Percentiles rank a stretch among this genome's conserved stretches.
These are phyloP conservation scores for Sturnus vulgaris DNA, from an alignment of 2,113 vertebrate genomes.

Conservation along the genomic window DNA sequence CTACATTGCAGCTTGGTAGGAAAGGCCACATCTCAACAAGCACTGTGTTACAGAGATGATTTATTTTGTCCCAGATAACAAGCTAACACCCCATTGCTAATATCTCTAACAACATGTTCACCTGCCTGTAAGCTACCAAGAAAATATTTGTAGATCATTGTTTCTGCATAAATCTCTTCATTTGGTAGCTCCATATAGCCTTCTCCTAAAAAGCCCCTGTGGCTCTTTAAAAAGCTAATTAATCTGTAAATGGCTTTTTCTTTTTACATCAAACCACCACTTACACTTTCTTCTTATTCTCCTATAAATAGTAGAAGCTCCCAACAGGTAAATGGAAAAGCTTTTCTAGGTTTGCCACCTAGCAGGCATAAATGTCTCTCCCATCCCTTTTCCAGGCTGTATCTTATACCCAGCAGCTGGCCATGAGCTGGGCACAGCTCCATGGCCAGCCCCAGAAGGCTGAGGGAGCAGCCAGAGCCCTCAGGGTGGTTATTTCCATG, in stretches of 20 bases:
- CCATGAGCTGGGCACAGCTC: not conserved
- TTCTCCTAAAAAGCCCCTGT: not conserved
- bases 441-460: not conserved
- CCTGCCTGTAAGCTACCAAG: not conserved
- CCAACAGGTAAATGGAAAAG: not conserved
- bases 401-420: not conserved
- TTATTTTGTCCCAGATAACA: not conserved
- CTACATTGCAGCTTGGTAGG: not conserved
- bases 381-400: not conserved
- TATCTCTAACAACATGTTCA: not conserved
- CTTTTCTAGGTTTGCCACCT: not conserved
- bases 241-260: not conserved
- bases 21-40: not conserved
- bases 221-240: constrained; percentile 8
- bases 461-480: not conserved
- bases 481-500: accelerated
- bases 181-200: not conserved
- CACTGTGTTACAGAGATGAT: not conserved
- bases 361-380: not conserved
- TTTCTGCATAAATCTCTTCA: not conserved
- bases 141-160: not conserved
- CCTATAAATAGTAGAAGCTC: not conserved
- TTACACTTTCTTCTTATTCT: not conserved
- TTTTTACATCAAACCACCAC: not conserved
- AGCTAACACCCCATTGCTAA: not conserved